Evolutionary conservation across 2,888 invertebrate species (phyloP).

Genomic region (Drosophila formosana): DNA sequence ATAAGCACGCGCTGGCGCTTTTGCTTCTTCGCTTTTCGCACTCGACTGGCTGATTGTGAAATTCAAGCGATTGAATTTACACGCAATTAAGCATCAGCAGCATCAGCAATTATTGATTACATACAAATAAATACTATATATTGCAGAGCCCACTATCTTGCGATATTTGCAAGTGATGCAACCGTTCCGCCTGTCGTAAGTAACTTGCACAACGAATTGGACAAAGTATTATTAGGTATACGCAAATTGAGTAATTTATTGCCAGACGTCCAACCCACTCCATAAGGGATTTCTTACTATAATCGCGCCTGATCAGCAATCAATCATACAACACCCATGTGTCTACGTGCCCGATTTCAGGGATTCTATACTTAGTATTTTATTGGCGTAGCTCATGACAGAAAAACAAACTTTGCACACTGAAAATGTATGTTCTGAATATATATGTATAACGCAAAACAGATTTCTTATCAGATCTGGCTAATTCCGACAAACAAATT

Average conservation of each 20-base stretch:
- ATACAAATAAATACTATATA: not conserved
- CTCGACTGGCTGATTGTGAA: slow-evolving; percentile 34
- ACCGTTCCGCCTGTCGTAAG: not conserved
- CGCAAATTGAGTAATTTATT: not conserved
- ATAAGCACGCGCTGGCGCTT: slow-evolving; percentile 68
- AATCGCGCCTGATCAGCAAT: slow-evolving; percentile 6
- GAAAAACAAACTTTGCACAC: not conserved
- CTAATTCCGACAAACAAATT: not conserved
- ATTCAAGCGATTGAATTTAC: slow-evolving; percentile 27
- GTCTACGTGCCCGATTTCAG: slow-evolving; percentile 1
- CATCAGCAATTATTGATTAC: slow-evolving; percentile 7
- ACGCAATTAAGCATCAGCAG: slow-evolving; percentile 11
- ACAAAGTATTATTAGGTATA: not conserved
- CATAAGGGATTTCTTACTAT: not conserved
- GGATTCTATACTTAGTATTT: not conserved
- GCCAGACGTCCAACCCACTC: no score
- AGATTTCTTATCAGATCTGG: slow-evolving; percentile 4
- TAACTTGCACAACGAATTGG: slow-evolving; percentile 3
- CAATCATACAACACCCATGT: not conserved
- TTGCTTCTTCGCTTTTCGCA: slow-evolving; percentile 33
- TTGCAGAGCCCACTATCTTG: no score
- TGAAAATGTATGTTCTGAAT: not conserved
- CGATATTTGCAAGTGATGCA: not conserved
- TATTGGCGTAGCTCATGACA: not conserved
- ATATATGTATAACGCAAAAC: not conserved